phyloP scores from a whole-genome alignment of 2,888 invertebrate species.

The Atethmia centrago region DNA sequence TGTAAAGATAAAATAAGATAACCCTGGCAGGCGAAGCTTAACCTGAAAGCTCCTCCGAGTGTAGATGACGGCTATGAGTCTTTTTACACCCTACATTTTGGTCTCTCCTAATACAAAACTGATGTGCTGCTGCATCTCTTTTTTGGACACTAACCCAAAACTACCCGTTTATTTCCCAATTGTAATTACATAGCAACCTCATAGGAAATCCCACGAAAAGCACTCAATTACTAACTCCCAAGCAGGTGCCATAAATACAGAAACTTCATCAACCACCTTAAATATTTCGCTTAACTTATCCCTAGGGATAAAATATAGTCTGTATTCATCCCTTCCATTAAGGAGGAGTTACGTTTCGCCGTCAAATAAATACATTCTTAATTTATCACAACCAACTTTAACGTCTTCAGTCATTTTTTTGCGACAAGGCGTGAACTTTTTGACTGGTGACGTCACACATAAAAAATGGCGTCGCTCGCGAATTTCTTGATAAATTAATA shows the following conservation, averaged over 20 bases:
- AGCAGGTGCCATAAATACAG: conserved; percentile 31
- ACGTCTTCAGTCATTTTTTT: conserved; percentile 55
- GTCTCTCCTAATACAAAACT: not conserved
- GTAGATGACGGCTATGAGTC: too few species aligned
- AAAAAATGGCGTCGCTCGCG: conserved; percentile 45
- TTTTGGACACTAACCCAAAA: not conserved
- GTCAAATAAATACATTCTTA: conserved; percentile 64
- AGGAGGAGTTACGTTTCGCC: conserved; percentile 23
- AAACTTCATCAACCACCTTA: conserved; percentile 49
- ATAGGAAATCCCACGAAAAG: conserved; percentile 35
- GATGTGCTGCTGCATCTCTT: too few species aligned
- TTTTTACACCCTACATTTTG: too few species aligned
- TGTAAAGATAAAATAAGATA: too few species aligned
- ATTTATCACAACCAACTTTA: conserved; percentile 68
- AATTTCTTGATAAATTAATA: conserved; percentile 59
- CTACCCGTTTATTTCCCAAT: not conserved
- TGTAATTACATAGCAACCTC: conserved; percentile 28
- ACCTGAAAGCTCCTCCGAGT: too few species aligned
- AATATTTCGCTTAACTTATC: conserved; percentile 40
- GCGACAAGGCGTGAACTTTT: conserved; percentile 54
- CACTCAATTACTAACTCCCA: conserved; percentile 14
- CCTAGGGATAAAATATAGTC: conserved; percentile 18
- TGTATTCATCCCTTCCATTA: conserved; percentile 30
- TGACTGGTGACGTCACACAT: conserved; percentile 55
- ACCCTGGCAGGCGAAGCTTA: too few species aligned